Evolutionary conservation across 2,888 invertebrate species (phyloP).

Genomic region (Dryocosmus kuriphilus): DNA sequence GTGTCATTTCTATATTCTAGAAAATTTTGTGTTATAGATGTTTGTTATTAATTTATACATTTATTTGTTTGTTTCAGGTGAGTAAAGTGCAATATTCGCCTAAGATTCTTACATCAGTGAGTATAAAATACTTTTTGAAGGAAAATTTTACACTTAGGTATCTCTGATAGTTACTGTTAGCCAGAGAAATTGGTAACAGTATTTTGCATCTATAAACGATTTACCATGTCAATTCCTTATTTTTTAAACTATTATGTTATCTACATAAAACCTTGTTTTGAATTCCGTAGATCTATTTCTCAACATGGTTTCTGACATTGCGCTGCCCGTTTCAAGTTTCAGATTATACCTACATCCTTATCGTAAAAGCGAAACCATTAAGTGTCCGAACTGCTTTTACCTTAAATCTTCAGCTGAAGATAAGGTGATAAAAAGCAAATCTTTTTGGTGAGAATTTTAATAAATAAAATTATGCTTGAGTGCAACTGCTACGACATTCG

Average conservation of each 20-base stretch:
- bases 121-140: background rate
- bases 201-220: background rate
- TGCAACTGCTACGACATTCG: background rate
- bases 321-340: conserved; percentile 25
- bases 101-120: background rate
- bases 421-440: background rate
- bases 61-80: background rate
- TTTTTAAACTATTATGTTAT: background rate
- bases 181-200: background rate
- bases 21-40: no score
- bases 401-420: background rate
- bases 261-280: background rate
- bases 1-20: background rate
- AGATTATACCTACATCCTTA: conserved; percentile 11
- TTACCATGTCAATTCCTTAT: background rate
- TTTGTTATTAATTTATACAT: no score
- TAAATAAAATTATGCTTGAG: no score
- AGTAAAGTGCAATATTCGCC: background rate
- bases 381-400: conserved; percentile 30
- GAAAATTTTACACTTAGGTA: background rate
- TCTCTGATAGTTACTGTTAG: background rate
- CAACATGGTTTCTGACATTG: conserved; percentile 24
- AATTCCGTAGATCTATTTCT: conserved; percentile 23
- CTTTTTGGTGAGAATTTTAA: conserved; percentile 9
- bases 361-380: conserved; percentile 21